phyloP scores from a whole-genome alignment of 2,113 vertebrate genomes.

The Corydoras sp. region DNA sequence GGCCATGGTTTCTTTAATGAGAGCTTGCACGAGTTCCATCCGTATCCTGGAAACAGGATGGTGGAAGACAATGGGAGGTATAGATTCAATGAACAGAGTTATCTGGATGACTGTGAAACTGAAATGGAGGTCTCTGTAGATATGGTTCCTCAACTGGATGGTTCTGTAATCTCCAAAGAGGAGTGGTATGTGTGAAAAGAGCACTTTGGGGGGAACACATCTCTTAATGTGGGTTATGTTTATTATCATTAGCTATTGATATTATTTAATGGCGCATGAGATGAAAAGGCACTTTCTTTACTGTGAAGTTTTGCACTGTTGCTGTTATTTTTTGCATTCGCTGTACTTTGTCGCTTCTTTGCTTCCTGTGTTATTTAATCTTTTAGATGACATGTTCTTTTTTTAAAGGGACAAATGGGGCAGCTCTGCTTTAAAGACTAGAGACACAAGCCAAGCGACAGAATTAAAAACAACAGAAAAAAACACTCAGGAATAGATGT shows the following conservation, averaged over 20 bases:
- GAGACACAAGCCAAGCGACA: too few species aligned
- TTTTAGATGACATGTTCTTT: background rate
- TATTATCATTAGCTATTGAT: background rate
- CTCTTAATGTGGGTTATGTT: background rate
- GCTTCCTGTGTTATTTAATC: too few species aligned
- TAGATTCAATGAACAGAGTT: slow-evolving; percentile 72
- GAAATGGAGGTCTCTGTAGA: slow-evolving; percentile 80
- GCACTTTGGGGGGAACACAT: background rate
- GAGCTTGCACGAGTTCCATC: slow-evolving; percentile 62
- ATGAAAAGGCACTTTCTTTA: slow-evolving; percentile 2
- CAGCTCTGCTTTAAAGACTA: too few species aligned
- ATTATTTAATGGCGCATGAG: background rate
- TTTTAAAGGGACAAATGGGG: background rate
- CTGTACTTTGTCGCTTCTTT: background rate
- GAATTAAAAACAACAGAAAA: too few species aligned
- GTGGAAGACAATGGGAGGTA: slow-evolving; percentile 57
- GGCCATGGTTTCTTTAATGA: slow-evolving; percentile 56
- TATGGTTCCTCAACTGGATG: slow-evolving; percentile 84
- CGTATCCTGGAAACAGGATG: slow-evolving; percentile 71
- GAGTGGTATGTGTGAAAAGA: slow-evolving; percentile 80
- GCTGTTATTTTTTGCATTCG: background rate
- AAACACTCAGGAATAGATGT: too few species aligned
- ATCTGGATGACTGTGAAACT: slow-evolving; percentile 76
- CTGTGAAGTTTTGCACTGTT: slow-evolving; percentile 1
- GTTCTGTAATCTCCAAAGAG: slow-evolving; percentile 87